phyloP scores from a whole-genome alignment of 2,797 vertebrate species.

The Leptatherina wallacei region DNA sequence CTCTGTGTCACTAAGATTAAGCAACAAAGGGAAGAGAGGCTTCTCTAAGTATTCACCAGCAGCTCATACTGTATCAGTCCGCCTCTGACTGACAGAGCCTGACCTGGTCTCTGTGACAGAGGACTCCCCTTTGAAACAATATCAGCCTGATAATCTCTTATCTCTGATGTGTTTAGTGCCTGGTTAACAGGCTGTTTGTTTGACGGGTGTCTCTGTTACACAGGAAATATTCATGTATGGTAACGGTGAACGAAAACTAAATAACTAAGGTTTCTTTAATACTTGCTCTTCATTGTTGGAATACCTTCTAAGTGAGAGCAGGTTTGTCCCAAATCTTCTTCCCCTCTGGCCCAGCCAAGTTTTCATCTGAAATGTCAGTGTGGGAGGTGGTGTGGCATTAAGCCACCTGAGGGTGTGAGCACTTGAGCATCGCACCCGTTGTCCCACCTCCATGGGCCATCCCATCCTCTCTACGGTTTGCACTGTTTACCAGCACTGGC shows the following conservation, averaged over 20 bases:
- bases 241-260: background rate
- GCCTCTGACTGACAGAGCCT: slow-evolving; percentile 50
- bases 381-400: slow-evolving; percentile 54
- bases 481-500: slow-evolving; percentile 80
- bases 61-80: slow-evolving; percentile 15
- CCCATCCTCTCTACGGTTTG: slow-evolving; percentile 65
- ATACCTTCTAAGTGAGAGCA: slow-evolving; percentile 2
- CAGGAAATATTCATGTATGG: slow-evolving; percentile 25
- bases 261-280: background rate
- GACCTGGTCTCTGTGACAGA: slow-evolving; percentile 72
- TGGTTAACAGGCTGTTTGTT: slow-evolving; percentile 73
- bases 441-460: slow-evolving; percentile 65
- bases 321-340: slow-evolving; percentile 17
- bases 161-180: slow-evolving; percentile 74
- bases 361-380: slow-evolving; percentile 41
- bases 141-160: slow-evolving; percentile 78
- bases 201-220: slow-evolving; percentile 57
- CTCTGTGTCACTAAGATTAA: background rate
- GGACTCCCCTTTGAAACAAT: slow-evolving; percentile 75
- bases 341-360: slow-evolving; percentile 25
- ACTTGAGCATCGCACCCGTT: slow-evolving; percentile 51
- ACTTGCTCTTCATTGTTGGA: background rate
- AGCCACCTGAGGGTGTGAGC: slow-evolving; percentile 50
- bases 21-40: slow-evolving; percentile 32
- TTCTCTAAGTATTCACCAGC: slow-evolving; percentile 32